Conservation (phyloP, 2,888 invertebrate genomes). For the Diaprepes abbreviatus region DNA sequence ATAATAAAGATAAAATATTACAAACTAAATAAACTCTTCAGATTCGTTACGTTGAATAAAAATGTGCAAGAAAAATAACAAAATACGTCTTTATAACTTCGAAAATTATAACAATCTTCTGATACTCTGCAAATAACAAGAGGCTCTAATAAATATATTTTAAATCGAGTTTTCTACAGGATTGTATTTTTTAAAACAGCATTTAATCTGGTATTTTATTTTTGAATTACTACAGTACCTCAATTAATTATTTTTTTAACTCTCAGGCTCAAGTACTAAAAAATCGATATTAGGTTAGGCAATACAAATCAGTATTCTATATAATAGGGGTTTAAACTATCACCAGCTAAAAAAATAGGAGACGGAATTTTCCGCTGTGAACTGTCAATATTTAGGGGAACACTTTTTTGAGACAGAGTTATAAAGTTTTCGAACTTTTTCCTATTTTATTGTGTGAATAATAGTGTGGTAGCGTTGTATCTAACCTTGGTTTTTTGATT, state of each 20-base stretch:
- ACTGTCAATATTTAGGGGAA: slow-evolving; percentile 10
- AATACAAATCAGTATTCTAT: background rate
- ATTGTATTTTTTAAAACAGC: no score
- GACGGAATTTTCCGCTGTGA: slow-evolving; percentile 39
- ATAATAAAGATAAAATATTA: no score
- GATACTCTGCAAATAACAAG: no score
- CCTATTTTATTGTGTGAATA: slow-evolving; percentile 44
- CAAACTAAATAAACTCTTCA: no score
- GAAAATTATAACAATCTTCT: no score
- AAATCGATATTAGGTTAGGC: slow-evolving; percentile 17
- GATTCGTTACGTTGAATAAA: background rate
- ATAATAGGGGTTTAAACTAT: slow-evolving; percentile 54
- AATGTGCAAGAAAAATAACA: background rate
- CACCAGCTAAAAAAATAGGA: slow-evolving; percentile 55
- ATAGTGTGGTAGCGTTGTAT: slow-evolving; percentile 29
- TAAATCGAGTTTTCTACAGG: no score
- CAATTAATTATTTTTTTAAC: no score
- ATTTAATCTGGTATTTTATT: no score
- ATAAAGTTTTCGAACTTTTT: slow-evolving; percentile 33
- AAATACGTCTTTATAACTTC: no score
- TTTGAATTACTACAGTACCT: no score
- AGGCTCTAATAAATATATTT: no score
- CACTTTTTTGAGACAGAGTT: slow-evolving; percentile 44
- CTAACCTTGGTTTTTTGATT: slow-evolving; percentile 46
- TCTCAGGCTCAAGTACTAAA: no score